These are phyloP conservation scores for Netelia inedita DNA, from an alignment of 2,888 invertebrate genomes.

Conservation along the genomic window DNA sequence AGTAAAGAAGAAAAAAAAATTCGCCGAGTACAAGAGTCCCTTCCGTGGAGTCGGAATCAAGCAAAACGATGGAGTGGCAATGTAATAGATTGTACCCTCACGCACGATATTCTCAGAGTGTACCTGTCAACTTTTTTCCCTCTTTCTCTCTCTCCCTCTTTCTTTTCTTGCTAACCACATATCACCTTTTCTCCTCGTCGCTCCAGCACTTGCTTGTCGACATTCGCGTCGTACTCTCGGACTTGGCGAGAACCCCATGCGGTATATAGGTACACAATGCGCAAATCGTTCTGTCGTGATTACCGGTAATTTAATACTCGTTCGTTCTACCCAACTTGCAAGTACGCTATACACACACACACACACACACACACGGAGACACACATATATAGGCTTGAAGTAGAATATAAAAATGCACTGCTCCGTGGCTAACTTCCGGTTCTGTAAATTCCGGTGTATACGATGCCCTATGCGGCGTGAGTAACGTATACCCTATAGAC, in stretches of 20 bases:
- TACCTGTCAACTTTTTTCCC: slow-evolving; percentile 37
- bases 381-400: neutral
- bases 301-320: slow-evolving; percentile 74
- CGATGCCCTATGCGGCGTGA: slow-evolving; percentile 21
- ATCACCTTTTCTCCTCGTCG: slow-evolving; percentile 47
- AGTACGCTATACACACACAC: neutral
- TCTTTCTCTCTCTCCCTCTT: slow-evolving; percentile 18
- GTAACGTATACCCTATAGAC: slow-evolving; percentile 1
- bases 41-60: neutral
- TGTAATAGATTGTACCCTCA: slow-evolving; percentile 33
- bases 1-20: slow-evolving; percentile 47
- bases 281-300: slow-evolving; percentile 75
- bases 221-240: slow-evolving; percentile 49
- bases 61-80: neutral
- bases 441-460: slow-evolving; percentile 43
- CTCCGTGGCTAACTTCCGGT: slow-evolving; percentile 56
- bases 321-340: slow-evolving; percentile 35
- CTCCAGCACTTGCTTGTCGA: slow-evolving; percentile 46
- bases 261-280: slow-evolving; percentile 70
- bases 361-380: neutral
- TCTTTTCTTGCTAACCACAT: slow-evolving; percentile 27
- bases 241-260: slow-evolving; percentile 41
- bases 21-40: slow-evolving; percentile 24
- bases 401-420: slow-evolving; percentile 56
- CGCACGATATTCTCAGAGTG: slow-evolving; percentile 49